phyloP scores from a whole-genome alignment of 1,140 invertebrate species.

The Monomorium pharaonis region DNA sequence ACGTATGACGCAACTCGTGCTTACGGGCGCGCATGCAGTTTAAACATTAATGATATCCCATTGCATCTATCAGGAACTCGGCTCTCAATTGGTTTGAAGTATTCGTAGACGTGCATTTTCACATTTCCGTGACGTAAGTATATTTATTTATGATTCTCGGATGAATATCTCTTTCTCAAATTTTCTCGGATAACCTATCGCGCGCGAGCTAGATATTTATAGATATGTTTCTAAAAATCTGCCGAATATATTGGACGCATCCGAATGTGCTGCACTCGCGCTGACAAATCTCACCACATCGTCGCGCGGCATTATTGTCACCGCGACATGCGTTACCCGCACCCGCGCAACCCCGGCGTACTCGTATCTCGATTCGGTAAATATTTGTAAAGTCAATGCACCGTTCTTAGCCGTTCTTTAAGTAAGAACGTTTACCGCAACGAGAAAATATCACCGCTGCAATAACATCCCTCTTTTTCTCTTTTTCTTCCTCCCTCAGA shows the following conservation, averaged over 20 bases:
- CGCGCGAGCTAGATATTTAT: not conserved
- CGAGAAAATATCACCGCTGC: not conserved
- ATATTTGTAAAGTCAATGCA: constrained; percentile 37
- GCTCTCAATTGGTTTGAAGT: not conserved
- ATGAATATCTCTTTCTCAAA: not conserved
- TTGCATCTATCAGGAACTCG: not conserved
- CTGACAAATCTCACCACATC: not conserved
- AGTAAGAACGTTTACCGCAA: constrained; percentile 3
- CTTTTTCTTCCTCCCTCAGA: not conserved
- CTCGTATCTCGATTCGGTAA: constrained; percentile 14
- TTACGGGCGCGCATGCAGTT: not conserved
- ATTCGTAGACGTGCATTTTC: not conserved
- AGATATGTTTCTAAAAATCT: not conserved
- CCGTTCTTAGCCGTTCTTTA: not conserved
- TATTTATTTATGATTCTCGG: not conserved
- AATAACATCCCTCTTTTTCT: not conserved
- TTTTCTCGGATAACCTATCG: not conserved
- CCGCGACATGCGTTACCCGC: not conserved
- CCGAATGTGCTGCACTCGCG: not conserved
- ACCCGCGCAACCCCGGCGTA: not conserved
- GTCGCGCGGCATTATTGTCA: constrained; percentile 10
- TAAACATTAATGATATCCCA: not conserved
- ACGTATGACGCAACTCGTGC: not conserved
- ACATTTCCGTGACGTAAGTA: not conserved
- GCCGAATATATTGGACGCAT: not conserved